Percentiles rank a stretch among this genome's conserved stretches.
These are phyloP conservation scores for Corvus cornix DNA, from an alignment of 2,113 vertebrate species.

Conservation along the genomic window DNA sequence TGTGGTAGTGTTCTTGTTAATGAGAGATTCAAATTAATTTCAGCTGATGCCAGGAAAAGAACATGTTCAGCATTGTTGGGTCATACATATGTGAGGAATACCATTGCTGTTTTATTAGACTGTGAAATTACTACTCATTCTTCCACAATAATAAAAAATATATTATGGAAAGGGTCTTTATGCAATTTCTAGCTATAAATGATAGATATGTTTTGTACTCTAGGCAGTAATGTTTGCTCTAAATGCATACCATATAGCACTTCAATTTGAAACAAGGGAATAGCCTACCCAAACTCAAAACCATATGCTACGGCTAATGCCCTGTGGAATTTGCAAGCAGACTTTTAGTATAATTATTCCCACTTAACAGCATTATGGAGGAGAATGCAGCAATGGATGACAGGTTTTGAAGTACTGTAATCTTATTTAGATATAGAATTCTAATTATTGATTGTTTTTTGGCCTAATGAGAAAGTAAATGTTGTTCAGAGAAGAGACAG, in stretches of 20 bases:
- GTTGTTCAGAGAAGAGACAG: not conserved
- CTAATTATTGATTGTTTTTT: constrained; percentile 19
- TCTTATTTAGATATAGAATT: not conserved
- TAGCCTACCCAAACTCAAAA: constrained; percentile 45
- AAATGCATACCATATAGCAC: constrained; percentile 67
- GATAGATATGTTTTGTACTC: constrained; percentile 49
- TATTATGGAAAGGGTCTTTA: constrained; percentile 42
- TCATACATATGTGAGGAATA: constrained; percentile 29
- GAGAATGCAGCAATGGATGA: constrained; percentile 6
- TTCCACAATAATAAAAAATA: constrained; percentile 66
- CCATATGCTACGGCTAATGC: constrained; percentile 58
- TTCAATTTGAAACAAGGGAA: constrained; percentile 30
- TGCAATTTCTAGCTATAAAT: constrained; percentile 60
- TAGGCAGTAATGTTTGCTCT: constrained; percentile 57
- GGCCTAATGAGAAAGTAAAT: not conserved
- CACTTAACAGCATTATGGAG: constrained; percentile 29
- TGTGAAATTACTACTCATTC: constrained; percentile 67
- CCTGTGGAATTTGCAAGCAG: constrained; percentile 29
- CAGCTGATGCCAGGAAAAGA: constrained; percentile 39
- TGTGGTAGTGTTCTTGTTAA: constrained; percentile 48
- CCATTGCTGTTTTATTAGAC: constrained; percentile 64
- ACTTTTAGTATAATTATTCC: constrained; percentile 52
- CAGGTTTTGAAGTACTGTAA: not conserved
- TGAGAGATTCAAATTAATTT: constrained; percentile 58
- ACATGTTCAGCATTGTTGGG: constrained; percentile 21